Base-by-base conservation (phyloP, 1,140 invertebrate species). In the Camponotus pennsylvanicus region DNA sequence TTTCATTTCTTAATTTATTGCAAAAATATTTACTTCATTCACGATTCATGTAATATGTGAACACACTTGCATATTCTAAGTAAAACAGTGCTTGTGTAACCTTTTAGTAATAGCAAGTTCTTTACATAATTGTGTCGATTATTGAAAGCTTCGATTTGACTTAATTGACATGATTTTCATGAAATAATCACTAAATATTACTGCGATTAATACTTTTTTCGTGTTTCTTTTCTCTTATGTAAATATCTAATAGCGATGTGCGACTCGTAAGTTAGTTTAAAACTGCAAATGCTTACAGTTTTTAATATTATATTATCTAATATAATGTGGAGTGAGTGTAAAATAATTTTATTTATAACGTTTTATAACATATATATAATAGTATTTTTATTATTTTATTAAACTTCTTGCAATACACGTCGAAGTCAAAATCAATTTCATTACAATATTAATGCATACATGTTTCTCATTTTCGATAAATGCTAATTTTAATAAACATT, bases 81-180 rank as follows among this genome's bases (percentile, higher is more conserved):
- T 45, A 78, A 27, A 59, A 15, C 13, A 64, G 37, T 49, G 42
- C 40, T 77, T 45, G 40, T 63, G 15, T 69, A 70, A 69, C 13
- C n/a, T 59, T 57, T 42, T 21, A 34, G 4, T 55, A 3, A 0
- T 11, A 37, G 13, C 32, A 21, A 69, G 34, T 32, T 80, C 27
- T 80, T 49, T 79, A 73, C 49, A 45, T n/a, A 18, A 83, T 15
- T 59, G 45, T 45, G 11, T 82, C 34, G 63, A 52, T 88, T 61
- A 84, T 75, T 70, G 61, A 34, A 57, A 84, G 4, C 27, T 27
- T 27, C 27, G 0, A 49, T 63, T 84, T 88, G 71, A 88, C 64
- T 71, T 73, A 32, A 67, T 18, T 55, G 8, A 57, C 6, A 52
- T 27, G 13, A 52, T 49, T 84, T 52, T 84, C 34, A 61, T 9